phyloP scores from a whole-genome alignment of 2,888 invertebrate genomes.

The Epirrita christyi region DNA sequence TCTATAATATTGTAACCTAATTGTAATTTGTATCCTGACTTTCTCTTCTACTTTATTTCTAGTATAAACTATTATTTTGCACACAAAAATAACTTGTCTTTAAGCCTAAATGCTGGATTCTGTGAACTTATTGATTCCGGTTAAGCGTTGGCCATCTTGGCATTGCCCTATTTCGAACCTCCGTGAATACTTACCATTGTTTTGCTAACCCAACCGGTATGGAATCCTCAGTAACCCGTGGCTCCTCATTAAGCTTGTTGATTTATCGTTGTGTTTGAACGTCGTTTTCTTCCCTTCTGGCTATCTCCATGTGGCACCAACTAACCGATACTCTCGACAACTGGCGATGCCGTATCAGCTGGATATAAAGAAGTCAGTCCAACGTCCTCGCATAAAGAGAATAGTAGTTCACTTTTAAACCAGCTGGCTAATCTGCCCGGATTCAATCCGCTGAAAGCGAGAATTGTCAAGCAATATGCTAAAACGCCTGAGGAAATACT shows the following conservation, averaged over 20 bases:
- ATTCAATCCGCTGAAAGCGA: conserved; percentile 88
- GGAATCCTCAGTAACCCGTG: conserved; percentile 37
- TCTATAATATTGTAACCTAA: conserved; percentile 40
- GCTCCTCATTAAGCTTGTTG: conserved; percentile 69
- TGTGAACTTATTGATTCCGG: conserved; percentile 2
- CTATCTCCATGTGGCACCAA: conserved; percentile 80
- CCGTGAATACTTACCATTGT: conserved; percentile 9
- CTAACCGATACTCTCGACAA: conserved; percentile 70
- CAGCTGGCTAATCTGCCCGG: conserved; percentile 88
- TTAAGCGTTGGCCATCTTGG: conserved; percentile 5
- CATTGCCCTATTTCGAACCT: not conserved
- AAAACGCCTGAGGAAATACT: conserved; percentile 86
- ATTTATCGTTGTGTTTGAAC: conserved; percentile 75
- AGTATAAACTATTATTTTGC: conserved; percentile 43
- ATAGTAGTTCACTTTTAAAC: conserved; percentile 88
- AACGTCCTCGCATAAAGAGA: conserved; percentile 85
- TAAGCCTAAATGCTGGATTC: conserved; percentile 27
- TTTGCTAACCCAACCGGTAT: conserved; percentile 16
- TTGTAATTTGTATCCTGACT: conserved; percentile 42
- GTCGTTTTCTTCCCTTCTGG: conserved; percentile 84
- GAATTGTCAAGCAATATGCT: conserved; percentile 88
- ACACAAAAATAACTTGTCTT: conserved; percentile 30
- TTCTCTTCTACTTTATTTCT: conserved; percentile 38
- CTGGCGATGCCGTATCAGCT: conserved; percentile 73
- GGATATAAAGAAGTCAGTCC: conserved; percentile 83